phyloP scores from a whole-genome alignment of 2,797 vertebrate species.

The Neosilurus mollespiculum region DNA sequence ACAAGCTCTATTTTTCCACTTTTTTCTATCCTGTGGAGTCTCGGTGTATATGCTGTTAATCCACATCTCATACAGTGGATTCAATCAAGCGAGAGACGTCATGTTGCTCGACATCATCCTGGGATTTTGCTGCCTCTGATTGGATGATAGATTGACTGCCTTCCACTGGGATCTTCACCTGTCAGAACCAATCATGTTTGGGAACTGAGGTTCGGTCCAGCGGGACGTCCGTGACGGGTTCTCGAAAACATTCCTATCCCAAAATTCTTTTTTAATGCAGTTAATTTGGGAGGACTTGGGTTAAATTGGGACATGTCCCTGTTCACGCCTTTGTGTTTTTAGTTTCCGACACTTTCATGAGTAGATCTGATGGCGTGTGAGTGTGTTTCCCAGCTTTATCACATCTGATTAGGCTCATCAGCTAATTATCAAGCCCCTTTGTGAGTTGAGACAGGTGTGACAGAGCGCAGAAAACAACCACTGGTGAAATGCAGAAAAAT shows the following conservation, averaged over 20 bases:
- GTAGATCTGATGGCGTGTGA: not conserved
- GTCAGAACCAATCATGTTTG: conserved; percentile 57
- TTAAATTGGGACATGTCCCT: conserved; percentile 19
- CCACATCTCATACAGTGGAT: conserved; percentile 25
- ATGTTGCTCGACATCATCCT: conserved; percentile 13
- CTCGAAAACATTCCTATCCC: conserved; percentile 14
- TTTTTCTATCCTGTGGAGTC: not conserved
- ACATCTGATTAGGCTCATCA: conserved; percentile 30
- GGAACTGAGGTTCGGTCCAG: conserved; percentile 39
- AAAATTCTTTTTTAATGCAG: not conserved
- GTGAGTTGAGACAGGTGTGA: conserved; percentile 15
- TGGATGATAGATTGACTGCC: conserved; percentile 19
- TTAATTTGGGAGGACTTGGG: not conserved
- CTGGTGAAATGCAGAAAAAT: not conserved
- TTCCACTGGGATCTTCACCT: conserved; percentile 39
- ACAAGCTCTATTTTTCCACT: not conserved
- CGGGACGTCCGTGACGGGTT: conserved; percentile 21
- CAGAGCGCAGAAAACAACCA: not conserved
- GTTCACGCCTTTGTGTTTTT: not conserved
- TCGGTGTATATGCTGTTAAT: not conserved
- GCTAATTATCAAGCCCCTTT: conserved; percentile 17
- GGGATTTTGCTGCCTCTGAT: conserved; percentile 37
- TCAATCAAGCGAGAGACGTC: conserved; percentile 28
- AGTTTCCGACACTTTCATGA: not conserved
- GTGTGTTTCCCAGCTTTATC: not conserved